A percentile compares a stretch with the other conserved stretches of the same genome.
These are phyloP conservation scores for Rhinophrynus dorsalis DNA, from an alignment of 2,797 vertebrate species.

Conservation along the genomic window DNA sequence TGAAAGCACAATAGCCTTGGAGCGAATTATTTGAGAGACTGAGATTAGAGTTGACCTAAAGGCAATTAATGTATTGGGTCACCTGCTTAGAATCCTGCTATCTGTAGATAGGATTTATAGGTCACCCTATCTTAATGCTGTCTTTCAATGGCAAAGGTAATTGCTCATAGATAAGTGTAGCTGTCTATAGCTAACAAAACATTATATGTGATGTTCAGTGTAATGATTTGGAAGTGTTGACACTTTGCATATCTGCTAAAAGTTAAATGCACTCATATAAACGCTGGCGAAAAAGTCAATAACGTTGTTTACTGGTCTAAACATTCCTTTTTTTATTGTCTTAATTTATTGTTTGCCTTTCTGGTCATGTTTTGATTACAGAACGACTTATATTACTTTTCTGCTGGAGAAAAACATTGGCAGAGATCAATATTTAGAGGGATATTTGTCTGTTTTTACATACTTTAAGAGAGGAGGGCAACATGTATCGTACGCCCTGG, in stretches of 20 bases:
- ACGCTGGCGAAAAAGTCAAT: conserved; percentile 10
- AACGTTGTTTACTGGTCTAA: neutral
- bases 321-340: neutral
- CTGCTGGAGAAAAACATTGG: neutral
- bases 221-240: too few relatives aligned
- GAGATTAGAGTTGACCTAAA: neutral
- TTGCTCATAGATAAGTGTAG: neutral
- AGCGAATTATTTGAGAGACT: neutral
- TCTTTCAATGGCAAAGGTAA: conserved; percentile 14
- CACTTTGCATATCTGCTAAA: too few relatives aligned
- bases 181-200: neutral
- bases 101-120: neutral
- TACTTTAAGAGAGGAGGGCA: too few relatives aligned
- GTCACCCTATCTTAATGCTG: neutral
- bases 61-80: conserved; percentile 21
- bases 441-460: too few relatives aligned
- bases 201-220: too few relatives aligned
- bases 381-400: neutral
- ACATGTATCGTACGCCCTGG: too few relatives aligned
- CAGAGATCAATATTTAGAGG: conserved; percentile 5
- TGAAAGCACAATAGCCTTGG: neutral
- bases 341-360: neutral
- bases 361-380: conserved; percentile 12
- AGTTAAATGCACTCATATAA: too few relatives aligned
- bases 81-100: neutral